A percentile compares a stretch with the other conserved stretches of the same genome.
phyloP scores from a whole-genome alignment of 2,797 vertebrate genomes.

The Brachyrhaphis roseni region DNA sequence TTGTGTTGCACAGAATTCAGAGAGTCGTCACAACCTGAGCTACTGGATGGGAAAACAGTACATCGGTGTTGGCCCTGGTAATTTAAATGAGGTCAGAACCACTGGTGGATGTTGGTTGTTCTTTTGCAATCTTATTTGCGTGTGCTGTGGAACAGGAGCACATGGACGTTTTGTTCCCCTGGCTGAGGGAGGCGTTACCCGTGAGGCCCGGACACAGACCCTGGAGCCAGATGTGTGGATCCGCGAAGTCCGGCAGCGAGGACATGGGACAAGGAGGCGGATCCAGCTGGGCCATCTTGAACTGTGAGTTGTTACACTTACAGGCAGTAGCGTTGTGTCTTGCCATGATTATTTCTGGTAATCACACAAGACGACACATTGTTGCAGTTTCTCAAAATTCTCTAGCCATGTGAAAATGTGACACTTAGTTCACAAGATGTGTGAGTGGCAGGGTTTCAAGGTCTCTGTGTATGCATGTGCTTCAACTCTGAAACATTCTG shows the following conservation, averaged over 20 bases:
- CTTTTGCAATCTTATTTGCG: not conserved
- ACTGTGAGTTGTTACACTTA: conserved; percentile 80
- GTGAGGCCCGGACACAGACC: conserved; percentile 91
- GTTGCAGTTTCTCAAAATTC: conserved; percentile 15
- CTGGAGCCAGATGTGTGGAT: conserved; percentile 90
- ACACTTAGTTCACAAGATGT: not conserved
- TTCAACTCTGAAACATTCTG: conserved; percentile 37
- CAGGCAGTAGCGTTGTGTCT: conserved; percentile 5
- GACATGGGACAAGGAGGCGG: conserved; percentile 87
- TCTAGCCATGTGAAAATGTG: conserved; percentile 26
- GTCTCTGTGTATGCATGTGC: conserved; percentile 17
- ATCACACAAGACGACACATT: conserved; percentile 2
- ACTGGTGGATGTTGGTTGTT: rapidly evolving
- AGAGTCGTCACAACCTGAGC: conserved; percentile 89
- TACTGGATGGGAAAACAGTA: conserved; percentile 92
- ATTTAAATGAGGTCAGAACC: conserved; percentile 3
- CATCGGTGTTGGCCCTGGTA: conserved; percentile 92
- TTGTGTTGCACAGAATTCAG: conserved; percentile 79
- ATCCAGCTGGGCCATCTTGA: conserved; percentile 74
- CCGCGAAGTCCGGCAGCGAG: conserved; percentile 83
- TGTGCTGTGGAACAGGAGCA: conserved; percentile 78
- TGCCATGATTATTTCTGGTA: not conserved
- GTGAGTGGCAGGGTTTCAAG: not conserved
- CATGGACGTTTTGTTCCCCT: conserved; percentile 85
- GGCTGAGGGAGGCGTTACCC: conserved; percentile 64